Conservation (phyloP, 2,113 vertebrate genomes). For the Aphelocoma coerulescens region DNA sequence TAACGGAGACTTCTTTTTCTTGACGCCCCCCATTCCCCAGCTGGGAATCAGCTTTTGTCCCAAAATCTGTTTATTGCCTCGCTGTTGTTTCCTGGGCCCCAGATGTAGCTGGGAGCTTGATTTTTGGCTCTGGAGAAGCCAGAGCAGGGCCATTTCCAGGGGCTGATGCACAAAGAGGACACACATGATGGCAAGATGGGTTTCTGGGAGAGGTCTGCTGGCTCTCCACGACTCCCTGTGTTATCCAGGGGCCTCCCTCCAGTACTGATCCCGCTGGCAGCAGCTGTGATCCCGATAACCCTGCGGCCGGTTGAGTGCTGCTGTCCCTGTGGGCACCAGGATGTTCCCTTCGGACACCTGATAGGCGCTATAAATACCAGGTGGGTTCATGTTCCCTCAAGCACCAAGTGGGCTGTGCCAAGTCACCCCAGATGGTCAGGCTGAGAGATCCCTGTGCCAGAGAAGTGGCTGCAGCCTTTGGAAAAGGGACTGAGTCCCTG, state of each 20-base stretch:
- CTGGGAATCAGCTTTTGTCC: slow-evolving; percentile 15
- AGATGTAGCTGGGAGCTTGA: neutral
- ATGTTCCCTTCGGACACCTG: neutral
- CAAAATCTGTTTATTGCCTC: neutral
- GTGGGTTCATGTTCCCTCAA: neutral
- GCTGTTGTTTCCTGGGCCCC: neutral
- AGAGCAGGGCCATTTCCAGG: fast-evolving
- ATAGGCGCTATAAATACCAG: neutral
- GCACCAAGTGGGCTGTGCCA: neutral
- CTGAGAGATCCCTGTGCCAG: neutral
- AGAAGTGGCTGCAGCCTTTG: neutral
- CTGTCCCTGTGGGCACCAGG: neutral
- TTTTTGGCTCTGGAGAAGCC: neutral
- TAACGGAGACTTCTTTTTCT: neutral
- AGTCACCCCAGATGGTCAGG: neutral
- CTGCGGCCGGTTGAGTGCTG: neutral
- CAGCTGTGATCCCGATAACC: neutral
- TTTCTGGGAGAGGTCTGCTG: neutral
- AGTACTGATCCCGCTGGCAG: fast-evolving
- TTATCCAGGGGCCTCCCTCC: neutral
- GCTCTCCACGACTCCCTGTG: neutral
- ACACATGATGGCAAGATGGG: fast-evolving
- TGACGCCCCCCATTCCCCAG: neutral
- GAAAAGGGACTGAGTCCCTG: neutral
- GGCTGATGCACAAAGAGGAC: neutral